Percentiles rank a stretch among this genome's conserved stretches.
Conservation (phyloP, 1,140 invertebrate genomes). For the Oryzaephilus surinamensis region DNA sequence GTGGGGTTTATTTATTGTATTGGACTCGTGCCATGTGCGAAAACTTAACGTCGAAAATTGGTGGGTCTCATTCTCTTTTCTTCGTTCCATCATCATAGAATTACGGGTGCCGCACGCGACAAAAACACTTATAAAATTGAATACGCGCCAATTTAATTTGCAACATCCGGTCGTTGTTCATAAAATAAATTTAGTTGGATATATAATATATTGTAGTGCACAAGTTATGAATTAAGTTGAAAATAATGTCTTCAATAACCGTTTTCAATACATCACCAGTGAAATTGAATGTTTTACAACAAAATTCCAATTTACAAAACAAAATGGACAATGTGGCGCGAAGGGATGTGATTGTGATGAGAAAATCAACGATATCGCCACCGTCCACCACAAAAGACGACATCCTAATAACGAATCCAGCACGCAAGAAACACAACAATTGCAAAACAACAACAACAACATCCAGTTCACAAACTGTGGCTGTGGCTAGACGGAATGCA, state of each 20-base stretch:
- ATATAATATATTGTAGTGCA: background rate
- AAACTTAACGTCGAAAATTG: too few relatives aligned
- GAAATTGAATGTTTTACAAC: slow-evolving; percentile 34
- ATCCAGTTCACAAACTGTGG: slow-evolving; percentile 65
- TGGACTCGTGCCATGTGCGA: too few relatives aligned
- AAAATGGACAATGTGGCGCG: slow-evolving; percentile 4
- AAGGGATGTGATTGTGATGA: slow-evolving; percentile 21
- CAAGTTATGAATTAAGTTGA: slow-evolving; percentile 4
- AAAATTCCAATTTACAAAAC: slow-evolving; percentile 8
- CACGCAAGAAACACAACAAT: slow-evolving; percentile 23
- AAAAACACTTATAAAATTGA: slow-evolving; percentile 15
- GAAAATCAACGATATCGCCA: slow-evolving; percentile 19
- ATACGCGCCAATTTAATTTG: slow-evolving; percentile 7
- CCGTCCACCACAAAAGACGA: slow-evolving; percentile 14
- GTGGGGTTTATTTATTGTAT: too few relatives aligned
- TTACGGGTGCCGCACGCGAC: slow-evolving; percentile 21
- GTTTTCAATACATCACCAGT: slow-evolving; percentile 21
- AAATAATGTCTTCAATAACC: slow-evolving; percentile 22
- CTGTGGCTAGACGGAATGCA: slow-evolving; percentile 83
- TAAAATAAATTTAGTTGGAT: slow-evolving; percentile 8
- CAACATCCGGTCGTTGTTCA: slow-evolving; percentile 5
- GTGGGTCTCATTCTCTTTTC: too few relatives aligned
- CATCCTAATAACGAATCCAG: slow-evolving; percentile 23
- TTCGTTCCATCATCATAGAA: too few relatives aligned
- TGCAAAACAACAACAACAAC: slow-evolving; percentile 36